Evolutionary conservation across 2,888 invertebrate genomes (phyloP).

Genomic region (Vannuccia rotundouncinata): DNA sequence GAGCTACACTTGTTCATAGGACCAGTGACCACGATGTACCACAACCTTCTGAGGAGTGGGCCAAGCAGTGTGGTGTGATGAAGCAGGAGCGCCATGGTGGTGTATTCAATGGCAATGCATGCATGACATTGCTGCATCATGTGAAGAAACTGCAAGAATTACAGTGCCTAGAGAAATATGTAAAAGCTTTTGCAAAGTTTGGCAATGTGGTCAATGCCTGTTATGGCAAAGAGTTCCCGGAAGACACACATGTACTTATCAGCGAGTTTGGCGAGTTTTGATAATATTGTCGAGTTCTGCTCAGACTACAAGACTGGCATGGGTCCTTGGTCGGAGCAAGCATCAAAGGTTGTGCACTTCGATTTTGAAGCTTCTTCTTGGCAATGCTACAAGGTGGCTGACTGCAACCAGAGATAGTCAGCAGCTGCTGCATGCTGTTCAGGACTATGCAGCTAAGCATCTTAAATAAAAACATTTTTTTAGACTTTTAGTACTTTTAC

Average conservation of each 20-base stretch:
- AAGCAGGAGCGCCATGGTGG: slow-evolving; percentile 8
- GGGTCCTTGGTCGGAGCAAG: slow-evolving; percentile 2
- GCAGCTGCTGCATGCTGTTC: slow-evolving; percentile 4
- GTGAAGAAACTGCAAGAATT: not conserved
- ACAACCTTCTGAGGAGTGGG: not conserved
- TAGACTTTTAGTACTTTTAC: not conserved
- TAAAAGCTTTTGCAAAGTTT: slow-evolving; percentile 6
- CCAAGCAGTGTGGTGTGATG: not conserved
- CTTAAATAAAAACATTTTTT: not conserved
- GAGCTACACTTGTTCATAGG: not conserved
- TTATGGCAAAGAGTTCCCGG: not conserved
- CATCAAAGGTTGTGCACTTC: not conserved
- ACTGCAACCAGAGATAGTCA: slow-evolving; percentile 1
- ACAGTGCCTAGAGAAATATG: not conserved
- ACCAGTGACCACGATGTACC: slow-evolving; percentile 2
- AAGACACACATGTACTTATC: not conserved
- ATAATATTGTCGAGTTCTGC: not conserved
- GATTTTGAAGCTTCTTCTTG: slow-evolving; percentile 12
- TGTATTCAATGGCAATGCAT: slow-evolving; percentile 3
- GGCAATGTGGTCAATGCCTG: not conserved
- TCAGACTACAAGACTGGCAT: not conserved
- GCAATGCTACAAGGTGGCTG: slow-evolving; percentile 3
- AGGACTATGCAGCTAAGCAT: slow-evolving; percentile 13
- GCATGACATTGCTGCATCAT: slow-evolving; percentile 1
- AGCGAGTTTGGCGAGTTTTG: not conserved